These are phyloP conservation scores for Stigmatopora nigra DNA, from an alignment of 2,113 vertebrate genomes.

Conservation along the genomic window DNA sequence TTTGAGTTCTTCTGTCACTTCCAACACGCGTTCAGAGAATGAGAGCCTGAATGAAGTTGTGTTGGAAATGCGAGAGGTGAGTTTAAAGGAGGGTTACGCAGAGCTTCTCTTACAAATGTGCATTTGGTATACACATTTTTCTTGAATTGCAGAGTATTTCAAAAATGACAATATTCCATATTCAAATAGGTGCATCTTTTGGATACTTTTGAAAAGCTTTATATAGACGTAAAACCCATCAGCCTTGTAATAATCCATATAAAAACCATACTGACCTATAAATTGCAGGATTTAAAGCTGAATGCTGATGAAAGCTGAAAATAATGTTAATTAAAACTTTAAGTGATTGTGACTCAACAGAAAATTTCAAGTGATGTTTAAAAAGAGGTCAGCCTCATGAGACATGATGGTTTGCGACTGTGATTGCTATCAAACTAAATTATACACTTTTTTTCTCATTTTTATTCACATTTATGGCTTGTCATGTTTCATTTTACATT, in stretches of 20 bases:
- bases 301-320: too few relatives aligned
- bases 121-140: background rate
- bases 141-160: background rate
- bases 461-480: background rate
- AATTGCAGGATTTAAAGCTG: too few relatives aligned
- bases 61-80: slow-evolving; percentile 89
- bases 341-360: background rate
- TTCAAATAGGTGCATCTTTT: too few relatives aligned
- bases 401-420: background rate
- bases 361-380: background rate
- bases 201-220: too few relatives aligned
- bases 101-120: background rate
- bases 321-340: background rate
- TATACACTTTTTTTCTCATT: background rate
- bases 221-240: too few relatives aligned
- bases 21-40: slow-evolving; percentile 83
- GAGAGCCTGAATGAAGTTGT: slow-evolving; percentile 78
- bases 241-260: too few relatives aligned
- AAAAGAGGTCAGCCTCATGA: background rate
- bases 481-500: background rate
- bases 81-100: background rate
- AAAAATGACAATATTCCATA: background rate
- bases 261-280: too few relatives aligned
- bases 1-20: slow-evolving; percentile 76
- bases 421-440: background rate